Percentiles rank a stretch among this genome's conserved stretches.
Evolutionary conservation across 2,797 vertebrate genomes (phyloP).

Genomic region (Chromobotia macracanthus): DNA sequence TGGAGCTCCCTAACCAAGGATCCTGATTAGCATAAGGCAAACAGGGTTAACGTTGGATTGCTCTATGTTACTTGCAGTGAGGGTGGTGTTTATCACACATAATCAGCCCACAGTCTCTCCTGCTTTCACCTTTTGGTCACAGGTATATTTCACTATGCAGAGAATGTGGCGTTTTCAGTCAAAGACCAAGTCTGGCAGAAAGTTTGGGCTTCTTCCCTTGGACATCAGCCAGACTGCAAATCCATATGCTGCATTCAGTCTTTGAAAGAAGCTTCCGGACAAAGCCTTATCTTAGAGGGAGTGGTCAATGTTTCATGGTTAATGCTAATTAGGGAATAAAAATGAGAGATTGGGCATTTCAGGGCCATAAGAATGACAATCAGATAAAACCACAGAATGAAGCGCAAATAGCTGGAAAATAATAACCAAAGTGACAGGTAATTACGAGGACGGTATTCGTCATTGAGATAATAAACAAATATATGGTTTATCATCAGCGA

Average conservation of each 20-base stretch:
- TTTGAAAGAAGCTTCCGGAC: slow-evolving; percentile 32
- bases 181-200: slow-evolving; percentile 22
- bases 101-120: slow-evolving; percentile 30
- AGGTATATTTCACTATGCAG: slow-evolving; percentile 2
- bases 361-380: slow-evolving; percentile 61
- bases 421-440: slow-evolving; percentile 63
- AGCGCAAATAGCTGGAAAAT: slow-evolving; percentile 56
- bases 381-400: slow-evolving; percentile 58
- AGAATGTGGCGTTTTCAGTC: background rate
- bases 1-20: slow-evolving; percentile 61
- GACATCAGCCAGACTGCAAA: slow-evolving; percentile 35
- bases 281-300: slow-evolving; percentile 40
- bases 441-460: slow-evolving; percentile 63
- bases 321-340: slow-evolving; percentile 69
- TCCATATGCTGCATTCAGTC: slow-evolving; percentile 36
- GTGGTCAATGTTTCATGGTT: slow-evolving; percentile 56
- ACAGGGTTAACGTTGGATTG: slow-evolving; percentile 57
- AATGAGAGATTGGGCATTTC: slow-evolving; percentile 64
- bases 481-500: slow-evolving; percentile 63
- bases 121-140: slow-evolving; percentile 36
- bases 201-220: slow-evolving; percentile 26
- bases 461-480: slow-evolving; percentile 66
- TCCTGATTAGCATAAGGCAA: slow-evolving; percentile 68
- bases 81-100: slow-evolving; percentile 52
- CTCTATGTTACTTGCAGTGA: slow-evolving; percentile 7